Conservation (phyloP, 2,113 vertebrate species). For the Crypturellus undulatus region DNA sequence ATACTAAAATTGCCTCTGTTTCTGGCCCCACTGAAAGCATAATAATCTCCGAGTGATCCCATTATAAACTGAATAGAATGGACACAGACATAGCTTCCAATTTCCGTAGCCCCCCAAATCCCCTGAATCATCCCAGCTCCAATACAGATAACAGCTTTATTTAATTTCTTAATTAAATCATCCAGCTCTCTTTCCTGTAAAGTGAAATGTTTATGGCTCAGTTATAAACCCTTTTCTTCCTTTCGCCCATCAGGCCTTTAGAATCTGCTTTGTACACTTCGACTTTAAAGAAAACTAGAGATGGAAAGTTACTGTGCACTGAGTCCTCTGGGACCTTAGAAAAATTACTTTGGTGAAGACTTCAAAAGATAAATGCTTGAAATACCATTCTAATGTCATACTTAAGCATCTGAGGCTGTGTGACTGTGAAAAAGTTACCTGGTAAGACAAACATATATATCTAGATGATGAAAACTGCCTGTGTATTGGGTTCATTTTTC, state of each 20-base stretch:
- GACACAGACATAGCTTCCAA: background rate
- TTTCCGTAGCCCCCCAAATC: background rate
- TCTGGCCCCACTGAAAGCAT: background rate
- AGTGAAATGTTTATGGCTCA: background rate
- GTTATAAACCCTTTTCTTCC: background rate
- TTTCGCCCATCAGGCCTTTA: background rate
- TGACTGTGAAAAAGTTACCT: background rate
- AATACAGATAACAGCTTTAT: background rate
- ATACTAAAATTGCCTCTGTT: background rate
- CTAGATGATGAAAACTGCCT: background rate
- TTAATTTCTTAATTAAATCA: slow-evolving; percentile 5
- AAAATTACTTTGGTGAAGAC: background rate
- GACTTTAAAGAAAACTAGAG: background rate
- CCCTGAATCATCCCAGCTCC: background rate
- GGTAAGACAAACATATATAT: background rate
- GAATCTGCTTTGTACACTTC: background rate
- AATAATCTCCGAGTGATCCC: slow-evolving; percentile 11
- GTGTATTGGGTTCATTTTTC: background rate
- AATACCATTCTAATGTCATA: background rate
- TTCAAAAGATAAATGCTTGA: background rate
- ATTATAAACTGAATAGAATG: background rate
- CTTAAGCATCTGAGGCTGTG: background rate
- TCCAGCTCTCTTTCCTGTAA: background rate
- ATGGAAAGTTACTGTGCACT: background rate
- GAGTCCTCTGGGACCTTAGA: background rate